Conservation (phyloP, 92 coral and sea anemone genomes). For the Pocillopora meandrina region DNA sequence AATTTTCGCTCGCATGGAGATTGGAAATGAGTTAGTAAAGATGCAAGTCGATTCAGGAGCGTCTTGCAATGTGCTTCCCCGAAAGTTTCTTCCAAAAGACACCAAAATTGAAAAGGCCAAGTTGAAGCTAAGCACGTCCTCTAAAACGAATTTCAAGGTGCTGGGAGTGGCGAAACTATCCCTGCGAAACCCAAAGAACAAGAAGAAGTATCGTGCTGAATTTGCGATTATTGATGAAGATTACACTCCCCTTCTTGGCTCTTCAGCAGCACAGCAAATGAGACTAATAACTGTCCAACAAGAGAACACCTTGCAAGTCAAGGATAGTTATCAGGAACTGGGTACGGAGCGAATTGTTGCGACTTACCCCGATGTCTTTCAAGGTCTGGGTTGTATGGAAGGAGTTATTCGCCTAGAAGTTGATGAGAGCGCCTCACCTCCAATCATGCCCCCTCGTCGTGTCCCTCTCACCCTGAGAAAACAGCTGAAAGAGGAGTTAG, state of each 20-base stretch:
- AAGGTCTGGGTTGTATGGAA: not conserved
- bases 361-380: slow-evolving; percentile 12
- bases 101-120: slow-evolving; percentile 12
- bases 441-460: not conserved
- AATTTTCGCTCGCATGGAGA: slow-evolving; percentile 20
- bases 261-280: slow-evolving; percentile 29
- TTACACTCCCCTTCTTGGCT: slow-evolving; percentile 18
- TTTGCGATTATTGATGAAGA: not conserved
- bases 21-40: slow-evolving; percentile 11
- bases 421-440: not conserved
- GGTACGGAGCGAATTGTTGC: slow-evolving; percentile 12
- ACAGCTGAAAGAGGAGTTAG: not conserved
- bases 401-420: not conserved
- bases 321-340: not conserved
- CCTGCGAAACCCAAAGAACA: not conserved
- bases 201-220: not conserved
- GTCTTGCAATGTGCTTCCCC: slow-evolving; percentile 45
- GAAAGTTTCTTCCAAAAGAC: slow-evolving; percentile 12
- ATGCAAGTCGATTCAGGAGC: slow-evolving; percentile 44
- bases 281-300: slow-evolving; percentile 18
- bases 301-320: slow-evolving; percentile 2
- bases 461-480: no score
- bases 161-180: slow-evolving; percentile 21
- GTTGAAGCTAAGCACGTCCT: slow-evolving; percentile 20
- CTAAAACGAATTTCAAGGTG: slow-evolving; percentile 21